Evolutionary conservation across 2,113 vertebrate species (phyloP), one percentile per base, ranked within the genome.

Genomic region (Oophaga pumilio): DNA sequence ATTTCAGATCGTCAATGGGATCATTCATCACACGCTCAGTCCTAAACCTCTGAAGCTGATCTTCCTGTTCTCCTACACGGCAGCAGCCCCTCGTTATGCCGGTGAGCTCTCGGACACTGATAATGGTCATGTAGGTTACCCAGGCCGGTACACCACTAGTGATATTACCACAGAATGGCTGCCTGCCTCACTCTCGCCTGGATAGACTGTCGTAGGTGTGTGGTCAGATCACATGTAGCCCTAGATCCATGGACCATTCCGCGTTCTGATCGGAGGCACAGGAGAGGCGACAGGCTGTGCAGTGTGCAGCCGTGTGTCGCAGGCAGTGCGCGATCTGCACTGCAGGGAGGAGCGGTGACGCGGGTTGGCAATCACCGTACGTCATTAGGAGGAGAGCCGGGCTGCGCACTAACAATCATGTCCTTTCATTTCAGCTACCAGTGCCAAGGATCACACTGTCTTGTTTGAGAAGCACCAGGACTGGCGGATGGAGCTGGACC

Each of bases 31-130:
- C 87, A 96, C 95, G 88, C 94, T 97, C 89, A 92, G 95, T 73
- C 93, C 96, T 85, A 97, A 95, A 90, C 94, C 95, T 71, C 93
- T 97, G 89, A 97, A 96, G 90, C 95, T 95, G 87, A 92, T 97
- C 80, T 97, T 97, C 94, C 94, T 97, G 20, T 97, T 97, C 89
- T 96, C 96, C 85, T 97, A 96, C 62, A 93, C 94, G 89, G 89
- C 93, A 90, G 92, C 93, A 88, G 91, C 90, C 53, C 92, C 92
- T 28, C 89, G 89, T 79, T 90, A 73, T 52, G 88, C 89, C 94
- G 95, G 97, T 97, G 92, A 92, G 66, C 17, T 53, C 60, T 7
- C 22, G 14, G 17, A 53, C 17, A 8, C 8, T 66, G 33, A 43
- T 43, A 43, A 43, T 11, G 9, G 22, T 10, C 64, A 11, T 66